phyloP scores from a whole-genome alignment of 2,113 vertebrate species.

The Chrysochloris asiatica region DNA sequence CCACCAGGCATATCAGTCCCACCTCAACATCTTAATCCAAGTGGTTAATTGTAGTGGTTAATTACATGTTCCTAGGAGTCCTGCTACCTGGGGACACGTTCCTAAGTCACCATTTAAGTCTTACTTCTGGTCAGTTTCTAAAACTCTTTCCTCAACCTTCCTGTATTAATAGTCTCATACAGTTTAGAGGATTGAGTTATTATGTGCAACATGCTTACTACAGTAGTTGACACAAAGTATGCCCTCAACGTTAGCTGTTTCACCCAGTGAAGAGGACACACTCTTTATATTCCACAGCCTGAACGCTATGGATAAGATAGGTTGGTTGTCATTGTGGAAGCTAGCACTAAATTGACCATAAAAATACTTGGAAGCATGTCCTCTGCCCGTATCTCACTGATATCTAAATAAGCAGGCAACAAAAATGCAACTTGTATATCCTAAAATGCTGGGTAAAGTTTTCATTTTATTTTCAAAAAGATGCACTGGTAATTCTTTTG shows the following conservation, averaged over 20 bases:
- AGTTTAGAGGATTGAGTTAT: background rate
- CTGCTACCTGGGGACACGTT: background rate
- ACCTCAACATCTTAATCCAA: background rate
- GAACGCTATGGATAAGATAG: background rate
- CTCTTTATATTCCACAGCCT: background rate
- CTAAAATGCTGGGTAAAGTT: background rate
- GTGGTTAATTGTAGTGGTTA: background rate
- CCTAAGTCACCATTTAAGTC: background rate
- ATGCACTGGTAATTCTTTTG: background rate
- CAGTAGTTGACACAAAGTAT: background rate
- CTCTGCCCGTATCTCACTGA: background rate
- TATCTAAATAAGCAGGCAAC: background rate
- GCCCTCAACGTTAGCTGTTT: background rate
- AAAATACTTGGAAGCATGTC: background rate
- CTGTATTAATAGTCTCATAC: background rate
- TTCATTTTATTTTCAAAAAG: conserved; percentile 41
- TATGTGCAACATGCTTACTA: background rate
- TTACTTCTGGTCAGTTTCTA: background rate
- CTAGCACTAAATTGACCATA: too few relatives aligned
- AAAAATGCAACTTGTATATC: background rate
- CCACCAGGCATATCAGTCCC: background rate
- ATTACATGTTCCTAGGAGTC: background rate
- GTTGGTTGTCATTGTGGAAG: background rate
- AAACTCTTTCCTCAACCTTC: background rate
- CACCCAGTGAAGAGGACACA: rapidly evolving